These are phyloP conservation scores for Lacerta viridis DNA, from an alignment of 2,797 vertebrate species.

Conservation along the genomic window DNA sequence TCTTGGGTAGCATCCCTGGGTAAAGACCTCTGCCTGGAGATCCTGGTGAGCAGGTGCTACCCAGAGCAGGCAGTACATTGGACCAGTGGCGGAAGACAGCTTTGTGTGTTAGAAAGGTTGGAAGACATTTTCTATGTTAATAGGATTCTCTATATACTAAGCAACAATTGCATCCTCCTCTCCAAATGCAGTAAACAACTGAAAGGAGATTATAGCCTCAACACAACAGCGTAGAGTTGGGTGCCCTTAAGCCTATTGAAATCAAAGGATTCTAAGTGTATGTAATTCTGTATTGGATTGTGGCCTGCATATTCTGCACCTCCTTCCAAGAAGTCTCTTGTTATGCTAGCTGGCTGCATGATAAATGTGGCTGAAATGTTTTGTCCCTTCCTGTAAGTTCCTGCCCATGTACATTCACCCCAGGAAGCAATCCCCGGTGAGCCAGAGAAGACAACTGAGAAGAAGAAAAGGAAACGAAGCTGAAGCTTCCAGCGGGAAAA, in stretches of 20 bases:
- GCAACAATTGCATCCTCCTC: neutral
- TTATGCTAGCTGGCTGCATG: neutral
- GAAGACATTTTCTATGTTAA: neutral
- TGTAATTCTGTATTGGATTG: neutral
- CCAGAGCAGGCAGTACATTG: neutral
- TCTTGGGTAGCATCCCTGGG: neutral
- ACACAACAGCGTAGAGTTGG: neutral
- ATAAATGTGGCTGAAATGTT: neutral
- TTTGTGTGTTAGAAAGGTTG: neutral
- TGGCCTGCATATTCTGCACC: neutral
- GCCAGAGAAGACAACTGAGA: neutral
- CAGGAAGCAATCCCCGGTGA: neutral
- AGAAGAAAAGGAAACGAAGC: neutral
- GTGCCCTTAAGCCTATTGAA: neutral
- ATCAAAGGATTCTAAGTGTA: neutral
- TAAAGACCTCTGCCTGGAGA: neutral
- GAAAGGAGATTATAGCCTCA: neutral
- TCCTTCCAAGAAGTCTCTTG: neutral
- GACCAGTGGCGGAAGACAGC: neutral
- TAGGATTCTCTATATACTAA: neutral
- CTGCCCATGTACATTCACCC: too few species aligned
- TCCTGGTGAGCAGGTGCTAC: neutral
- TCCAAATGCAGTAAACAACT: neutral
- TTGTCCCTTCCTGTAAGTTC: neutral
- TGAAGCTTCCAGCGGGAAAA: neutral